Conservation (phyloP, 1,140 invertebrate genomes). For the Drosophila malerkotliana region DNA sequence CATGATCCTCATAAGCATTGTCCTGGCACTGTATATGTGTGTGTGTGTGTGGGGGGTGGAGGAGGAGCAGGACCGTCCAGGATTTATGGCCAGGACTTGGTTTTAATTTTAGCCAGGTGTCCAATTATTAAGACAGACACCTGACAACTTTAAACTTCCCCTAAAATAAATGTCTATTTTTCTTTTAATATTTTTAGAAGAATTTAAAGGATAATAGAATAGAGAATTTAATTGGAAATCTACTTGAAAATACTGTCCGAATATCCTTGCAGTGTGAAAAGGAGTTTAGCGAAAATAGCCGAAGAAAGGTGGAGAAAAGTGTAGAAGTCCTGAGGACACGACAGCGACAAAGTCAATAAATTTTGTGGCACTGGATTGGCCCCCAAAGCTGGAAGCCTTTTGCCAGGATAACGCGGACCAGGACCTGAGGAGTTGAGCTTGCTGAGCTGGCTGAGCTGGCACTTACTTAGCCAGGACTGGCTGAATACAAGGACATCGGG, state of each 20-base stretch:
- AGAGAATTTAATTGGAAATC: no score
- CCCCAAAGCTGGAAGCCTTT: constrained; percentile 20
- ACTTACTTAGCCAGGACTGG: constrained; percentile 58
- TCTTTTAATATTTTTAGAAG: no score
- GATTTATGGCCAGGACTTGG: constrained; percentile 68
- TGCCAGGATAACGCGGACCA: not conserved
- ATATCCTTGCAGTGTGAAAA: not conserved
- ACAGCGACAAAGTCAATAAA: constrained; percentile 77
- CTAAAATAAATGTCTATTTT: no score
- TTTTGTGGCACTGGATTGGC: constrained; percentile 70
- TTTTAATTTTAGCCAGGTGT: constrained; percentile 71
- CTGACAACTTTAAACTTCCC: not conserved
- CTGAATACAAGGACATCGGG: not conserved
- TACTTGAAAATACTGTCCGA: no score
- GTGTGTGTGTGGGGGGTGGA: not conserved
- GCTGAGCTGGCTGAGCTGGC: constrained; percentile 41
- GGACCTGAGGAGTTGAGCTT: not conserved
- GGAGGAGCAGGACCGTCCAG: constrained; percentile 4
- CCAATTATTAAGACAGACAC: constrained; percentile 65
- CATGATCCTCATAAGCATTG: constrained; percentile 26
- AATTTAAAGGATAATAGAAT: no score
- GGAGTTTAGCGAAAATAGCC: not conserved
- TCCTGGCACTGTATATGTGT: constrained; percentile 8
- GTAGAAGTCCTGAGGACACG: constrained; percentile 40
- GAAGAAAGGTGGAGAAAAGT: not conserved